These are phyloP conservation scores for Cavia aperea DNA, from an alignment of 2,113 vertebrate genomes.

Conservation along the genomic window DNA sequence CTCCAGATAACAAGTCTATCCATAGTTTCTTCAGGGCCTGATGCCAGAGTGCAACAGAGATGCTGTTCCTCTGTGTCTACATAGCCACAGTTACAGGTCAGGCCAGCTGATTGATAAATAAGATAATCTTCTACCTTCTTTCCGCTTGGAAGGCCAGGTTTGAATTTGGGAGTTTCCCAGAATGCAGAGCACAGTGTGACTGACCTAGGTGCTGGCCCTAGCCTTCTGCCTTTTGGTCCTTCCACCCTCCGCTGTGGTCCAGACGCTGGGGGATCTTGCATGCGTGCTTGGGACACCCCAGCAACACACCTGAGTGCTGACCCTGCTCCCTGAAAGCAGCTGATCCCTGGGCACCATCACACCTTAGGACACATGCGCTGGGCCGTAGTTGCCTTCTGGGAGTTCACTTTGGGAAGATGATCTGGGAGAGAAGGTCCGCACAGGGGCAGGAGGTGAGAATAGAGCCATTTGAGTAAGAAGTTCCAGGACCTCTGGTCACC, in stretches of 20 bases:
- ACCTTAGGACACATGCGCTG: no score
- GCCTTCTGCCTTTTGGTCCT: neutral
- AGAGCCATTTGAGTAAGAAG: neutral
- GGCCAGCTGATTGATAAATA: neutral
- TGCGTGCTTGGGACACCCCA: no score
- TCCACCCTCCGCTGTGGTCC: neutral
- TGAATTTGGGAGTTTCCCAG: neutral
- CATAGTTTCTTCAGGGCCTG: neutral
- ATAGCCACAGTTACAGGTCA: neutral
- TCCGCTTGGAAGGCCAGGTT: neutral
- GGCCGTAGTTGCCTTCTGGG: neutral
- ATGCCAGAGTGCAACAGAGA: neutral
- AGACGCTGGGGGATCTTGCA: neutral
- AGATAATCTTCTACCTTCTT: neutral
- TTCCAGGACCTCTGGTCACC: neutral
- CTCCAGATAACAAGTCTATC: neutral
- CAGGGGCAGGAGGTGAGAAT: neutral
- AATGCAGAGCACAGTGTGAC: neutral
- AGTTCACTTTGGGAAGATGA: neutral
- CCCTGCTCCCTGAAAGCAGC: neutral
- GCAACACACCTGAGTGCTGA: neutral
- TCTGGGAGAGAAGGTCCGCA: neutral
- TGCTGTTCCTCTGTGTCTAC: neutral
- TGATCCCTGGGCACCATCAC: neutral
- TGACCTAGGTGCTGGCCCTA: neutral